Base-by-base conservation (phyloP, 1,140 invertebrate genomes). In the Achatina immaculata region DNA sequence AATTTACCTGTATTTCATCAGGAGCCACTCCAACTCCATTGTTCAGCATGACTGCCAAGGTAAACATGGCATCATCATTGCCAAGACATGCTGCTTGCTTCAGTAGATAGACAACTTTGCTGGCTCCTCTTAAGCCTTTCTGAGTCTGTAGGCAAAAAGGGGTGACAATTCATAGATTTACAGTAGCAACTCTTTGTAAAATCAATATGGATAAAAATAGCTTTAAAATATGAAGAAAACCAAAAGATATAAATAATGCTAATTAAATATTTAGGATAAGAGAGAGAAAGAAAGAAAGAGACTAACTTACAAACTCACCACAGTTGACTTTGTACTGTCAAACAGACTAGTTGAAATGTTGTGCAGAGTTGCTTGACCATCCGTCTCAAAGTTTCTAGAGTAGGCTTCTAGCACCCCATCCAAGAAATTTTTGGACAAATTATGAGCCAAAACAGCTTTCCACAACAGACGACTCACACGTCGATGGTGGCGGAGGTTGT, bases 31-130 rank as follows among this genome's bases (percentile, higher is more conserved):
- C 71, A 0, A 90, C 73, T 7, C 89, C 89, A 80, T 89, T 88
- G 80, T 87, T 89, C 19, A 88, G 82, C 65, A 89, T 83, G n/a
- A 86, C 85, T 11, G 89, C 84, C 51, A 88, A 76, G 82, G 87
- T 84, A 73, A 84, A 90, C 83, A 88, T 88, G 38, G 89, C 87
- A 74, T 90, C 87, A 58, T 81, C 42, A 74, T 87, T 85, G 0
- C 87, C 88, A 69, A 85, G 78, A 72, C 89, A 90, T n/a, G 86
- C 81, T 3, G 87, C 75, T 69, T 89, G 89, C 77, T 85, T 86
- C 74, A 90, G 66, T 28, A 84, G 68, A 3, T 82, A 82, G 24
- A 87, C 74, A 31, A 48, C 76, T 62, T 36, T 21, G 42, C 24
- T 72, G 78, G 21, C 83, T 48, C 9, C 65, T 34, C 19, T 48